Conservation (phyloP, 2,113 vertebrate genomes). For the Chloebia gouldiae region DNA sequence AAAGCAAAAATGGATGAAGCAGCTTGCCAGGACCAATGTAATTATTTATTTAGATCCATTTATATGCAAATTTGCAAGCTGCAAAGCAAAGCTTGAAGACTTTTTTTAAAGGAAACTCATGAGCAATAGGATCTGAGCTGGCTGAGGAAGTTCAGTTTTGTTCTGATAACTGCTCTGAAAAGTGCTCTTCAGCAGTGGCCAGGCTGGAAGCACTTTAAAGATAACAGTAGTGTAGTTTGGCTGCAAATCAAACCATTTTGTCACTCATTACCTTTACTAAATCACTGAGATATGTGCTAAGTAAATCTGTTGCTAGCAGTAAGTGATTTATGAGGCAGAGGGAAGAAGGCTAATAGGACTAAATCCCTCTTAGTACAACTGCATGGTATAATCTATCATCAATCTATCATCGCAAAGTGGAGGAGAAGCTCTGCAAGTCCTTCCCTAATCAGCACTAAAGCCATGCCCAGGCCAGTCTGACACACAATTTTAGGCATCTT, state of each 20-base stretch:
- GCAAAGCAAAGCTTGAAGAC: background rate
- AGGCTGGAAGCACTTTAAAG: background rate
- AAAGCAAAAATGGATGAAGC: background rate
- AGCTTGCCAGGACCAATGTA: background rate
- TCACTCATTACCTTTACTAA: background rate
- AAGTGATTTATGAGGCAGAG: conserved; percentile 1
- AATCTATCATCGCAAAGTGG: background rate
- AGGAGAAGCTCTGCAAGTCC: background rate
- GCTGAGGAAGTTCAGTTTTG: background rate
- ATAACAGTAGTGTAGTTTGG: background rate
- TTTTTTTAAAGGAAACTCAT: background rate
- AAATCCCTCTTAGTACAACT: background rate
- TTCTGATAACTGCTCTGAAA: background rate
- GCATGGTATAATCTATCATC: background rate
- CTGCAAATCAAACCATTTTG: conserved; percentile 30
- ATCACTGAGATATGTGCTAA: conserved; percentile 4
- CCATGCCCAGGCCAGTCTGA: background rate
- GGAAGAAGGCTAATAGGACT: background rate
- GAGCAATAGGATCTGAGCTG: background rate
- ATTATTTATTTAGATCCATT: background rate
- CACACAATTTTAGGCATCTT: background rate
- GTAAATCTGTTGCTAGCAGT: conserved; percentile 4
- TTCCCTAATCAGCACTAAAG: background rate
- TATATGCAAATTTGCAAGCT: background rate
- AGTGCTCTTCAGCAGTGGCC: background rate